Evolutionary conservation across 2,113 vertebrate genomes (phyloP).

Genomic region (Chloroceryle aenea): DNA sequence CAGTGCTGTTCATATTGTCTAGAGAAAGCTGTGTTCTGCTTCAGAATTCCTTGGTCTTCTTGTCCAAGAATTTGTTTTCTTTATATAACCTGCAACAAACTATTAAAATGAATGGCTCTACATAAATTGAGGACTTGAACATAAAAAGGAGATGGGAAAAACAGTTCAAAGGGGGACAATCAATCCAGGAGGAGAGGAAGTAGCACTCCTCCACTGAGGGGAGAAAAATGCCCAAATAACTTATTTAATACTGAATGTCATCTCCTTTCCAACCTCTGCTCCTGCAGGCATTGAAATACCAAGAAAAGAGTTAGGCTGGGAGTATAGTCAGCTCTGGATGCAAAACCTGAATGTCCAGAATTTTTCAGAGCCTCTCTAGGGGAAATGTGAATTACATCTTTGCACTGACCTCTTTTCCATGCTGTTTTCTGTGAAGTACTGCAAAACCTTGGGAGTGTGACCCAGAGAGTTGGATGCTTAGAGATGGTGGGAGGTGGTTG

Average conservation of each 20-base stretch:
- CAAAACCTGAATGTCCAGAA: not conserved
- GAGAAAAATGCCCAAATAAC: not conserved
- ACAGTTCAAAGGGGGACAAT: not conserved
- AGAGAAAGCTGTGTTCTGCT: not conserved
- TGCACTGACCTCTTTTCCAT: not conserved
- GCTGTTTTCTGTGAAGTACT: not conserved
- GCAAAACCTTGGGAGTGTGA: not conserved
- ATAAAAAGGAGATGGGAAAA: not conserved
- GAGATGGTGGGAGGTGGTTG: not conserved
- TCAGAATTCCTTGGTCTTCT: not conserved
- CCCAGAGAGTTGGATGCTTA: not conserved
- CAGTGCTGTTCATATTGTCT: not conserved
- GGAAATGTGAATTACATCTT: not conserved
- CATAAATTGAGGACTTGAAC: accelerated
- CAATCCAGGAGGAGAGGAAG: not conserved
- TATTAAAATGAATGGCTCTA: not conserved
- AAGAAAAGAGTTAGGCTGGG: not conserved
- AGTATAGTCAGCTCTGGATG: not conserved
- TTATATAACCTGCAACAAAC: not conserved
- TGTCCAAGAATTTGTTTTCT: not conserved
- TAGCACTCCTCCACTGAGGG: not conserved
- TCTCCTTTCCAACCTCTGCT: not conserved
- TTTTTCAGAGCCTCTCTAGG: not conserved
- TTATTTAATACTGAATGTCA: not conserved
- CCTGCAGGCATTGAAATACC: not conserved